Conservation (phyloP, 2,888 invertebrate genomes). For the Aspidapion aeneum region DNA sequence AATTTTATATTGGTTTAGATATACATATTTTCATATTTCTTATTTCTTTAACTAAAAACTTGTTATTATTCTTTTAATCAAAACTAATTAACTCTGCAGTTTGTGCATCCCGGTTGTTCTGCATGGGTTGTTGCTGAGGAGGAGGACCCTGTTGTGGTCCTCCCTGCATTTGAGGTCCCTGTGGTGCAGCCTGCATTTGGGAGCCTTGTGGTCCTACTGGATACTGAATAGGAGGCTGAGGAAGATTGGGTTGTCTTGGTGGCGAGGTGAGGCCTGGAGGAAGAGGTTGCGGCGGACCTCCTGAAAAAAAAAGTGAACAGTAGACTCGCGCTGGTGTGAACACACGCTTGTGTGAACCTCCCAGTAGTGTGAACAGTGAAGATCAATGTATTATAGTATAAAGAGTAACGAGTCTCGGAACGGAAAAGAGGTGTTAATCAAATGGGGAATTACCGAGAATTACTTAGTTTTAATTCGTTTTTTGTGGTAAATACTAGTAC, state of each 20-base stretch:
- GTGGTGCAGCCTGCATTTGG: slow-evolving; percentile 26
- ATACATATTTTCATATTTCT: too few relatives aligned
- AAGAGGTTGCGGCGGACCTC: neutral
- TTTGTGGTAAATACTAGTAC: too few relatives aligned
- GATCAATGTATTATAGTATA: too few relatives aligned
- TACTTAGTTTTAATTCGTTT: too few relatives aligned
- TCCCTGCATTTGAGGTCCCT: slow-evolving; percentile 25
- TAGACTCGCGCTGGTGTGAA: neutral
- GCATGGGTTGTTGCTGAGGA: slow-evolving; percentile 25
- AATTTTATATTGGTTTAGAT: too few relatives aligned
- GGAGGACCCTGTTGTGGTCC: slow-evolving; percentile 22
- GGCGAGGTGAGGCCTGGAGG: slow-evolving; percentile 1
- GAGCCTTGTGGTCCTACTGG: slow-evolving; percentile 23
- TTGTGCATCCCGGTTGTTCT: slow-evolving; percentile 49
- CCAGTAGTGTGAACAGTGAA: too few relatives aligned
- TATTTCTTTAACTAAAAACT: too few relatives aligned
- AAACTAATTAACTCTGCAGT: slow-evolving; percentile 82
- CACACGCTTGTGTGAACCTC: neutral
- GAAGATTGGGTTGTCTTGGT: neutral
- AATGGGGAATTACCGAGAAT: too few relatives aligned
- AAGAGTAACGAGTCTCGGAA: too few relatives aligned
- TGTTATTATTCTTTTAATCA: slow-evolving; percentile 65
- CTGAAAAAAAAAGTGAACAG: neutral
- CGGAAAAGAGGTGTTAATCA: too few relatives aligned
- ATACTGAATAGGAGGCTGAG: slow-evolving; percentile 16